phyloP scores from a whole-genome alignment of 2,888 invertebrate genomes.

The Stenurella melanura region DNA sequence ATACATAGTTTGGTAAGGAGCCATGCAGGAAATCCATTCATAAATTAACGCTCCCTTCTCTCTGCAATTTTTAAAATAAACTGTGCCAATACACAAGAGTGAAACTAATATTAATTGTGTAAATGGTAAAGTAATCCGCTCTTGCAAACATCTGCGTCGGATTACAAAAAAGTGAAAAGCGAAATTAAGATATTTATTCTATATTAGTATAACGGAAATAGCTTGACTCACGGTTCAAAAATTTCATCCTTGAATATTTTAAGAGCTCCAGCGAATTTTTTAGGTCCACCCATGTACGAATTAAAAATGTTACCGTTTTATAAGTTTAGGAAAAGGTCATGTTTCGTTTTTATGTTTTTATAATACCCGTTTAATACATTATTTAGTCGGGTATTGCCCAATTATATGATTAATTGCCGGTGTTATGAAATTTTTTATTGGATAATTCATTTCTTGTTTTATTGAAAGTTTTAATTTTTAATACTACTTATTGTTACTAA shows the following conservation, averaged over 20 bases:
- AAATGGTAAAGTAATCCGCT: constrained; percentile 20
- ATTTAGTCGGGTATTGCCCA: constrained; percentile 9
- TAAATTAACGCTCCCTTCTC: constrained; percentile 28
- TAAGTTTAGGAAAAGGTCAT: constrained; percentile 8
- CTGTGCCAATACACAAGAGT: constrained; percentile 14
- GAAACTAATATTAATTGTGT: constrained; percentile 18
- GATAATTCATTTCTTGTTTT: constrained; percentile 10
- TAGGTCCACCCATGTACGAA: background rate
- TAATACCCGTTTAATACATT: background rate
- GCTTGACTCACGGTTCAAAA: constrained; percentile 40
- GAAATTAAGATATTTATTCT: constrained; percentile 36
- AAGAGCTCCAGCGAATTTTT: background rate
- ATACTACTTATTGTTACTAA: background rate
- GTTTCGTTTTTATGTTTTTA: constrained; percentile 2
- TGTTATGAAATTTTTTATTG: constrained; percentile 25
- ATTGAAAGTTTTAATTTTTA: background rate
- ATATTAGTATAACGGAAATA: constrained; percentile 44
- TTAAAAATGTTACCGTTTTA: constrained; percentile 1
- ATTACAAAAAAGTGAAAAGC: constrained; percentile 43
- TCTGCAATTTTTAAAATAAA: constrained; percentile 13
- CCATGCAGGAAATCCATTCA: background rate
- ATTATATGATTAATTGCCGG: constrained; percentile 11
- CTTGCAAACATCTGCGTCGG: constrained; percentile 37
- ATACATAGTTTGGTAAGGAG: too few species aligned
- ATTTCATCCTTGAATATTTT: constrained; percentile 41